Base-by-base conservation (phyloP, 2,888 invertebrate genomes). In the Proisotoma minuta region DNA sequence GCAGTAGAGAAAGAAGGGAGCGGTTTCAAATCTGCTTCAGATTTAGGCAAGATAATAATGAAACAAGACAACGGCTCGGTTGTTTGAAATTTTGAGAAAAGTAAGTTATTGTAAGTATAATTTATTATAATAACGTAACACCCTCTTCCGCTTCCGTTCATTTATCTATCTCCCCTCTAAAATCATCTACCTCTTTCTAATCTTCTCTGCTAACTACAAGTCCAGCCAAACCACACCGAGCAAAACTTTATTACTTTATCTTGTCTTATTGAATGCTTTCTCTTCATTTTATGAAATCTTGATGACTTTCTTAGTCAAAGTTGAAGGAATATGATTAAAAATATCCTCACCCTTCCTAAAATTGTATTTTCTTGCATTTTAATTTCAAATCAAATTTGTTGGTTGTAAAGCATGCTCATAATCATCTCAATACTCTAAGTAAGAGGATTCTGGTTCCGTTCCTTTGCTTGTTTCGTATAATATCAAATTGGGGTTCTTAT, bases 121-220 rank as follows among this genome's bases (percentile, higher is more conserved):
- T 49, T 49, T 49, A 49, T 49, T 49, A 49, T 24, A 49, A 49
- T 49, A 49, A 49, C 22, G 49, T 49, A 23, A 49, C 49, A 49
- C 49, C 49, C 49, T 49, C 49, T 49, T 49, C 49, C 49, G 49
- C 49, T 49, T 49, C 49, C 49, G 49, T 49, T 23, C 22, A 49
- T 22, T 49, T 24, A 43, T 43, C 43, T 43, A 15, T 43, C 43
- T 43, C 43, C 18, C 43, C 43, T n/a, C 4, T 34, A 15, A 34
- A 34, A 8, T 34, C 43, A 5, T n/a, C 5, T 20, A 4, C 4
- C 43, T 43, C 43, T 5, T 43, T 43, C 20, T 43, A 43, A 43
- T 43, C 43, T 43, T 20, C 15, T 43, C 43, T 43, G 15, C 34
- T 34, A 8, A 10, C 34, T 34, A 43, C 10, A 15, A 12, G 4